These are phyloP conservation scores for Andinoacara biseriatus DNA, from an alignment of 2,113 vertebrate species.

Conservation along the genomic window DNA sequence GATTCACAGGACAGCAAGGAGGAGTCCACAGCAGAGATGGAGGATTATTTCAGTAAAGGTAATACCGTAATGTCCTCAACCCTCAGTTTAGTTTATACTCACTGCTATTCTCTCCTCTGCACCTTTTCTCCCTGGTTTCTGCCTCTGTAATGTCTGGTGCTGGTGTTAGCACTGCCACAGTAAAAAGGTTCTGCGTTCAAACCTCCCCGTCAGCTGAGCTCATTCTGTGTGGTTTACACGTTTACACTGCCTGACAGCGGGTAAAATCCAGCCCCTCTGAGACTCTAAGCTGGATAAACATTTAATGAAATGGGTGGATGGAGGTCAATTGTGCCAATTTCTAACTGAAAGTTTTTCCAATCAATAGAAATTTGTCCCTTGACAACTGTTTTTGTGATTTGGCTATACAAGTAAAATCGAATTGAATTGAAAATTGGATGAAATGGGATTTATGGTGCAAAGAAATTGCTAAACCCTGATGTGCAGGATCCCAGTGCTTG, in stretches of 20 bases:
- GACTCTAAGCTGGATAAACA: neutral
- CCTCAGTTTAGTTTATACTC: neutral
- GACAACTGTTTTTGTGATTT: too few species aligned
- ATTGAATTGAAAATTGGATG: neutral
- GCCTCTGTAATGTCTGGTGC: neutral
- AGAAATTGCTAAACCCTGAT: neutral
- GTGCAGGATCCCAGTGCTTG: neutral
- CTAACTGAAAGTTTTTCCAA: neutral
- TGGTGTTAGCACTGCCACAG: neutral
- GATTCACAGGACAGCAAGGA: constrained; percentile 84
- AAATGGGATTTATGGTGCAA: neutral
- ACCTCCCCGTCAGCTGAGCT: neutral
- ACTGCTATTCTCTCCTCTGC: neutral
- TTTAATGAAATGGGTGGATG: neutral
- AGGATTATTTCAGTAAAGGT: constrained; percentile 86
- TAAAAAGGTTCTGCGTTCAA: neutral
- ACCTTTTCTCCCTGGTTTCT: neutral
- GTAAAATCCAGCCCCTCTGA: neutral
- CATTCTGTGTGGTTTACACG: neutral
- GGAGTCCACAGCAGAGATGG: constrained; percentile 71
- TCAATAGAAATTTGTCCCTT: too few species aligned
- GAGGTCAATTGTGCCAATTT: neutral
- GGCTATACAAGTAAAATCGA: too few species aligned
- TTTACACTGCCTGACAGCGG: neutral
- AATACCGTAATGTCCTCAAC: neutral